phyloP scores from a whole-genome alignment of 2,113 vertebrate species.

The Pedetes capensis region DNA sequence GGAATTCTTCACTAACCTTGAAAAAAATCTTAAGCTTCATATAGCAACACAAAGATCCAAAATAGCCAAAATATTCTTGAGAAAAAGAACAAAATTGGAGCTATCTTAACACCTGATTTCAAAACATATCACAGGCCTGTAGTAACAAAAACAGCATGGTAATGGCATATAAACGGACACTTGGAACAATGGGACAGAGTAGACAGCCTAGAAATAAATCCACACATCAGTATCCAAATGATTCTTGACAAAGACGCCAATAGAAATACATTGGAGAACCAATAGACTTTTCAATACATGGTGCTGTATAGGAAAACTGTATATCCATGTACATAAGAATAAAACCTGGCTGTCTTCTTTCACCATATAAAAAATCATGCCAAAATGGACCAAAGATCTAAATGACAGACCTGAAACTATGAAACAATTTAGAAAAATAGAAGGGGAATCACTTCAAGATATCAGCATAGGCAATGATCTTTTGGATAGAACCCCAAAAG shows the following conservation, averaged over 20 bases:
- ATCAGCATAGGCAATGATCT: no score
- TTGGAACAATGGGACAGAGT: neutral
- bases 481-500: no score
- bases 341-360: neutral
- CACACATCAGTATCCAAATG: neutral
- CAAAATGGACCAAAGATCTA: neutral
- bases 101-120: no score
- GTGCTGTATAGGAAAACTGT: neutral
- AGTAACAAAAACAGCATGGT: neutral
- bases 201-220: neutral
- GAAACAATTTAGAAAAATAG: no score
- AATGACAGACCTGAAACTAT: neutral
- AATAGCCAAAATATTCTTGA: neutral
- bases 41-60: neutral
- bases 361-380: neutral
- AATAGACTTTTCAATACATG: neutral
- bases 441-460: no score
- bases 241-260: neutral
- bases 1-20: neutral
- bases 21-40: neutral
- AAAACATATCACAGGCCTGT: neutral
- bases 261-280: neutral
- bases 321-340: neutral
- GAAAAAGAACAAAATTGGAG: no score
- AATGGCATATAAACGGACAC: neutral